These are phyloP conservation scores for Prostheceraeus crozeri DNA, from an alignment of 2,888 invertebrate species.

Conservation along the genomic window DNA sequence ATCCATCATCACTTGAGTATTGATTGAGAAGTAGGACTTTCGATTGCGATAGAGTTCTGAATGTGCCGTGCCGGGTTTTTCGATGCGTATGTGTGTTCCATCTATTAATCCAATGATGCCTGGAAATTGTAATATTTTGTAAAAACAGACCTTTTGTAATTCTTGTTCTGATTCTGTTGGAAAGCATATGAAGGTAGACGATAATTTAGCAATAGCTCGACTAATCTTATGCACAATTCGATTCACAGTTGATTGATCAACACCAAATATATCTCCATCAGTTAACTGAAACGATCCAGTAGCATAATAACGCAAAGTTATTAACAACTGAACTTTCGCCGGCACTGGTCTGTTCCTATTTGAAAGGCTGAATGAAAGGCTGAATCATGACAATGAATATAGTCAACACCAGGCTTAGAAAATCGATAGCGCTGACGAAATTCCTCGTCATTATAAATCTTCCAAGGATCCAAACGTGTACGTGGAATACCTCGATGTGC, in stretches of 20 bases:
- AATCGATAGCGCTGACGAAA: too few species aligned
- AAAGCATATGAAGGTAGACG: background rate
- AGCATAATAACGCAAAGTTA: constrained; percentile 9
- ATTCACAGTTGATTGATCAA: constrained; percentile 5
- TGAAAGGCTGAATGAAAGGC: too few species aligned
- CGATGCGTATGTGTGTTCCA: constrained; percentile 6
- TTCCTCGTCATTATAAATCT: too few species aligned
- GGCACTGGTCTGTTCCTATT: constrained; percentile 6
- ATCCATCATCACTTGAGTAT: too few species aligned
- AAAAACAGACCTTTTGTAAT: background rate
- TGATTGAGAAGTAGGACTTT: background rate
- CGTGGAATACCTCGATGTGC: too few species aligned
- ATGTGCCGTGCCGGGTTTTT: constrained; percentile 2
- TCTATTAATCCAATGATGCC: constrained; percentile 11
- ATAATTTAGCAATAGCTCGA: background rate
- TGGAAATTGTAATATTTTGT: background rate
- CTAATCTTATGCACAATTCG: background rate
- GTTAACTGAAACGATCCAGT: too few species aligned
- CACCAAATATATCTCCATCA: constrained; percentile 17
- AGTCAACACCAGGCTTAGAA: too few species aligned
- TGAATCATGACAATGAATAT: too few species aligned
- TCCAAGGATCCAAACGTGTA: too few species aligned
- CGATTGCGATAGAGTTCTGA: background rate
- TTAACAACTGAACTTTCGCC: background rate
- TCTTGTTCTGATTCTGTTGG: constrained; percentile 2